Evolutionary conservation across 2,797 vertebrate species (phyloP), one percentile per base, ranked within the genome.

Genomic region (Sebastolobus alascanus): DNA sequence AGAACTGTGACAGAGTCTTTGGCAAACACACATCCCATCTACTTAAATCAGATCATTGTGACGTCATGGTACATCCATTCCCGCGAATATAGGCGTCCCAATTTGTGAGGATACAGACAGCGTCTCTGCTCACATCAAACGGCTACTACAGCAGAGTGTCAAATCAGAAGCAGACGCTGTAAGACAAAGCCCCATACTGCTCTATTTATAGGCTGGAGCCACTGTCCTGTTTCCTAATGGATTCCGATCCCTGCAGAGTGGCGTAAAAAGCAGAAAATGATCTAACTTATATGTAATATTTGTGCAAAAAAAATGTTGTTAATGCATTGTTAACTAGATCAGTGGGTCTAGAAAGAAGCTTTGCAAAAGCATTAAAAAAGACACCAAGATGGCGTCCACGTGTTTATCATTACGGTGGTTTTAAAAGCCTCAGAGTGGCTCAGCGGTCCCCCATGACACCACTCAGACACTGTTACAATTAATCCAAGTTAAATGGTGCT

Each of bases 151-250:
- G 83, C 77, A 2, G 59, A 31, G 84, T 72, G 80, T 85, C 81
- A 70, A 84, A 90, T 89, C 83, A 90, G 87, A 89, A 68, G 76
- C 70, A 72, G 54, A 72, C 8, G 68, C 84, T 63, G n/a, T 55
- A 80, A 84, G 77, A 82, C 80, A 80, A 83, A 85, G 83, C 29
- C 58, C 27, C 74, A 79, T 75, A 68, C 58, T 33, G 63, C 77
- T 82, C 82, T 89, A 87, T 91, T 90, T 90, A 90, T 88, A 91
- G 81, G 33, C 20, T 25, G 31, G 8, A 77, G 75, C 73, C 55
- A 14, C 75, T 64, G 78, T 71, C 78, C 80, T 79, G 75, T 72
- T 77, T 86, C 83, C 52, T 61, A 68, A 79, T 78, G 55, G 38
- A 54, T 77, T 67, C 65, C 37, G 55, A 80, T 87, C 60, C 69